A percentile compares a stretch with the other conserved stretches of the same genome.
These are phyloP conservation scores for Drosophila eugracilis DNA, from an alignment of 1,140 invertebrate genomes.

Conservation along the genomic window DNA sequence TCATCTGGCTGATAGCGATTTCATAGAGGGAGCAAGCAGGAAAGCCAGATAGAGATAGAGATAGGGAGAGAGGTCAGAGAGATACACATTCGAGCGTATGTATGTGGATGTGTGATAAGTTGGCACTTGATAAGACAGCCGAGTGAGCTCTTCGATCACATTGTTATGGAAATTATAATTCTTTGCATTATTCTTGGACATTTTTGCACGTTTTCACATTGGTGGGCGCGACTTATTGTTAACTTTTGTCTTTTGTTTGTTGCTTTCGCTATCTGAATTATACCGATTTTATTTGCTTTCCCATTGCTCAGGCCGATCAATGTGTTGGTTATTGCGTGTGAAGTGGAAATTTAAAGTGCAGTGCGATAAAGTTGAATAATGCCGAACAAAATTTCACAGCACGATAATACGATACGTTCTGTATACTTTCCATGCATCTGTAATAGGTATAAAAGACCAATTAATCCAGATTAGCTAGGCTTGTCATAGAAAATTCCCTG, in stretches of 20 bases:
- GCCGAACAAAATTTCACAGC: constrained; percentile 10
- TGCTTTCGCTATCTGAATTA: constrained; percentile 18
- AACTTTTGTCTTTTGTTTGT: constrained; percentile 14
- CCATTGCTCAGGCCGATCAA: constrained; percentile 2
- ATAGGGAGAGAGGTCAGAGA: constrained; percentile 17
- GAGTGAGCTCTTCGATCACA: constrained; percentile 6
- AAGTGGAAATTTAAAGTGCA: neutral
- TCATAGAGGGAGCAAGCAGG: constrained; percentile 2
- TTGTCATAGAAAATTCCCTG: too few relatives aligned
- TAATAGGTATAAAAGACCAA: too few relatives aligned
- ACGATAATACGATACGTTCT: too few relatives aligned
- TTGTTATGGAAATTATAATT: constrained; percentile 8
- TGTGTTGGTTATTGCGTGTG: constrained; percentile 17
- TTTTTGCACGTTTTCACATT: constrained; percentile 45
- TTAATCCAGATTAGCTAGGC: too few relatives aligned
- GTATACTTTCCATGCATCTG: too few relatives aligned
- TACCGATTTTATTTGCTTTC: constrained; percentile 14
- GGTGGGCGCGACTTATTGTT: constrained; percentile 24
- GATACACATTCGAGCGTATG: constrained; percentile 6
- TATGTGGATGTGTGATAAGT: constrained; percentile 30
- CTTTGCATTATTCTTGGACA: constrained; percentile 20
- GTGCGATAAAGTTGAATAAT: constrained; percentile 18
- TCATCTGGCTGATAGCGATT: constrained; percentile 41
- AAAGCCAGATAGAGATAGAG: constrained; percentile 1
- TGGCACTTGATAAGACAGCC: constrained; percentile 42